These are phyloP conservation scores for Amblyraja radiata DNA, from an alignment of 2,797 vertebrate species.

Conservation along the genomic window DNA sequence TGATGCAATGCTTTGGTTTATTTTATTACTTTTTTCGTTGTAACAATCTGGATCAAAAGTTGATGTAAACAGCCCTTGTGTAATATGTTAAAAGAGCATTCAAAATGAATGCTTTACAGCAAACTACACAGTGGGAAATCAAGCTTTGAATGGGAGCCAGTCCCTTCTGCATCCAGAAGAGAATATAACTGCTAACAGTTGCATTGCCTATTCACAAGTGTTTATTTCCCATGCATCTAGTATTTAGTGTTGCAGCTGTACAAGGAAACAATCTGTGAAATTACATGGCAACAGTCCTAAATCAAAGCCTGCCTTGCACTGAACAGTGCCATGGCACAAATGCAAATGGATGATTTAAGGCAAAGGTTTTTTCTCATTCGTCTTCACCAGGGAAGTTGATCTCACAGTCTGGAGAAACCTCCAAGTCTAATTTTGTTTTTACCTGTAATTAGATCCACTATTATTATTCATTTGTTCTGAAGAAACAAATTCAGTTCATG, in stretches of 20 bases:
- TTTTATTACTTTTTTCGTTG: not conserved
- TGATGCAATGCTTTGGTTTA: not conserved
- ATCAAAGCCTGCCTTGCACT: not conserved
- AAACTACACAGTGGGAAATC: not conserved
- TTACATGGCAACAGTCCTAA: not conserved
- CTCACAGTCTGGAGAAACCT: not conserved
- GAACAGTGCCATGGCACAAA: not conserved
- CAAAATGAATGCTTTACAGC: not conserved
- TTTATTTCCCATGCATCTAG: not conserved
- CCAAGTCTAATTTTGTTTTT: not conserved
- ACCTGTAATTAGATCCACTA: not conserved
- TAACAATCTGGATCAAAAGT: not conserved
- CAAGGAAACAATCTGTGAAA: not conserved
- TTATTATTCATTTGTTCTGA: not conserved
- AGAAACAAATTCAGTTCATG: not conserved
- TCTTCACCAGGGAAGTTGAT: not conserved
- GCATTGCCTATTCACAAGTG: not conserved
- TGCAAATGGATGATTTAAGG: not conserved
- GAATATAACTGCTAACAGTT: not conserved
- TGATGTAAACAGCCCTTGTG: not conserved
- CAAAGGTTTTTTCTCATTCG: not conserved
- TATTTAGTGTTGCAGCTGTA: not conserved
- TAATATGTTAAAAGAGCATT: not conserved
- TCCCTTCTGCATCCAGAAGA: not conserved
- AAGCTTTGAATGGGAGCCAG: not conserved